Percentiles rank a stretch among this genome's conserved stretches.
phyloP scores from a whole-genome alignment of 1,140 invertebrate species.

The Zaprionus camerounensis region DNA sequence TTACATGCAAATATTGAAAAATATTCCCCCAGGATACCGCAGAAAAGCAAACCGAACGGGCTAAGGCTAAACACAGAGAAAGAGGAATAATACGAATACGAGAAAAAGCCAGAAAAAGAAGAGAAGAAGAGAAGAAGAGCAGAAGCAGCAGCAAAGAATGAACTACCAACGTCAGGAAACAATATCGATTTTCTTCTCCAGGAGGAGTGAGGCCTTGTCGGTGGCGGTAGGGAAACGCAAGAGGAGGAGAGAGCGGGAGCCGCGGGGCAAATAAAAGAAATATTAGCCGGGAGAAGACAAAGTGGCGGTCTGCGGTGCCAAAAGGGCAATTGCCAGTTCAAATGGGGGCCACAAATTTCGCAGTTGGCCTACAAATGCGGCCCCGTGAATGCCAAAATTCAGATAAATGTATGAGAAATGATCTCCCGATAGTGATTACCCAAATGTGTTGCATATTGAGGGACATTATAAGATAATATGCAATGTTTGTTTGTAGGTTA shows the following conservation, averaged over 20 bases:
- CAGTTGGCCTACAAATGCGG: neutral
- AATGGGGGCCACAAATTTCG: conserved; percentile 28
- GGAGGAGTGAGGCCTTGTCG: neutral
- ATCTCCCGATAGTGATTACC: conserved; percentile 7
- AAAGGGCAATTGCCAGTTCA: conserved; percentile 42
- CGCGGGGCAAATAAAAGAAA: conserved; percentile 72
- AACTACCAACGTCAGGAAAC: conserved; percentile 59
- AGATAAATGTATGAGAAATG: conserved; percentile 14
- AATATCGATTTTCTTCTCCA: conserved; percentile 75
- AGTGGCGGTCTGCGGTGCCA: conserved; percentile 58
- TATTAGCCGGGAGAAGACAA: conserved; percentile 81
- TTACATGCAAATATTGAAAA: conserved; percentile 84
- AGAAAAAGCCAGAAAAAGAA: conserved; percentile 23
- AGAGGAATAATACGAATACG: conserved; percentile 26
- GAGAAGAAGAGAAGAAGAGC: conserved; percentile 6
- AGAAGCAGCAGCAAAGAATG: conserved; percentile 40
- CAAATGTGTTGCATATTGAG: conserved; percentile 2
- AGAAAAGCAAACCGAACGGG: conserved; percentile 69
- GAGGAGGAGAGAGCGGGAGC: neutral
- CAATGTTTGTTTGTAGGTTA: neutral
- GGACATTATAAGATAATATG: conserved; percentile 2
- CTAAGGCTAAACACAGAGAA: conserved; percentile 56
- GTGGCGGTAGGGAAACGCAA: conserved; percentile 50
- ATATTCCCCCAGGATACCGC: conserved; percentile 82
- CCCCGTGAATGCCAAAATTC: neutral